Evolutionary conservation across 2,113 vertebrate species (phyloP).

Genomic region (Eptesicus fuscus): DNA sequence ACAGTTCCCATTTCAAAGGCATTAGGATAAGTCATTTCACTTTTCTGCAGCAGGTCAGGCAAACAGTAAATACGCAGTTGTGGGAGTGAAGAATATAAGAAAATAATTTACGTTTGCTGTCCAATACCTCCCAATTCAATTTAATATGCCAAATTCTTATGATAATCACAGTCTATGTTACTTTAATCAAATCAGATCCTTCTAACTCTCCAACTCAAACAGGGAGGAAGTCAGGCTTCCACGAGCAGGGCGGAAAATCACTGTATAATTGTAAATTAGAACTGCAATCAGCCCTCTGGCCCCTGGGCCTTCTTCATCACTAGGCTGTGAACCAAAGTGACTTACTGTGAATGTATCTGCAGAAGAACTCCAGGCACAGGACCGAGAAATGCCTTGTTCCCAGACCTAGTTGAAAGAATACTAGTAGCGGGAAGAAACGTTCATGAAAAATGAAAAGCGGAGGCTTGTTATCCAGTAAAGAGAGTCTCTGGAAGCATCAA

Average conservation of each 20-base stretch:
- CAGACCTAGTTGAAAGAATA: neutral
- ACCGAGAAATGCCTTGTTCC: conserved; percentile 26
- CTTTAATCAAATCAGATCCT: conserved; percentile 70
- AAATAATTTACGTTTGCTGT: conserved; percentile 68
- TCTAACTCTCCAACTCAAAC: conserved; percentile 67
- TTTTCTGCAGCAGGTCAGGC: neutral
- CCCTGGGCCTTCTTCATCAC: conserved; percentile 59
- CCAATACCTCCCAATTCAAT: conserved; percentile 68
- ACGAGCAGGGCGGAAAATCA: conserved; percentile 12
- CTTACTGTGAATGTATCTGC: conserved; percentile 39
- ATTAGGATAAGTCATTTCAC: conserved; percentile 7
- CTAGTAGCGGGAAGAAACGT: conserved; percentile 16
- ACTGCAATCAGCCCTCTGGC: conserved; percentile 65
- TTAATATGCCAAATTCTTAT: conserved; percentile 68
- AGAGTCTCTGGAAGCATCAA: neutral
- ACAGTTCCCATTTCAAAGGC: conserved; percentile 21
- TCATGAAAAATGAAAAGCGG: neutral
- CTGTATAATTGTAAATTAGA: conserved; percentile 76
- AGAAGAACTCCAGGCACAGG: neutral
- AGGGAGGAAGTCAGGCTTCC: neutral
- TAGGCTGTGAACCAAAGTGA: conserved; percentile 49
- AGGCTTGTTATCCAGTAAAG: neutral
- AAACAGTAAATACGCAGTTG: neutral
- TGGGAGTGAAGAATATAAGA: conserved; percentile 50
- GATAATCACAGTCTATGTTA: conserved; percentile 67